Evolutionary conservation across 2,888 invertebrate genomes (phyloP).

Genomic region (Drosophila kokeensis): DNA sequence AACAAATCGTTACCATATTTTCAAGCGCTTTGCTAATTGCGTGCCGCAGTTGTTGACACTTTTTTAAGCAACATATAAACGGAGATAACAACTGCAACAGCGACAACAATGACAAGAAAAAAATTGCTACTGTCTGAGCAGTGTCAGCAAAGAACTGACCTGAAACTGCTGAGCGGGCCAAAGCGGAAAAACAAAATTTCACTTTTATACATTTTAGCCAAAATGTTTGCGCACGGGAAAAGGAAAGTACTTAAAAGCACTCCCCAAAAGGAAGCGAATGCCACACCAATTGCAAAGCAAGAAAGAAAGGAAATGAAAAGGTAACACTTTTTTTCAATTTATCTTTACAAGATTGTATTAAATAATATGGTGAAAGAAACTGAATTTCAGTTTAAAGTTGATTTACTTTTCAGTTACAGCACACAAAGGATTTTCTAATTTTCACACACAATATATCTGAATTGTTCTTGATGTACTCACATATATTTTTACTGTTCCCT

Average conservation of each 20-base stretch:
- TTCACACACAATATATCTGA: conserved; percentile 18
- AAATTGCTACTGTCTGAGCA: conserved; percentile 19
- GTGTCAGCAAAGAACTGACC: conserved; percentile 45
- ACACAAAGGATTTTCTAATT: conserved; percentile 31
- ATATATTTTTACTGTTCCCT: conserved; percentile 1
- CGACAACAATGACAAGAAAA: not conserved
- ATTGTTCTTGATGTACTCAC: not conserved
- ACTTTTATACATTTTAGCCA: conserved; percentile 38
- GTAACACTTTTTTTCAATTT: not conserved
- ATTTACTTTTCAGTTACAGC: not conserved
- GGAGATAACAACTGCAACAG: conserved; percentile 11
- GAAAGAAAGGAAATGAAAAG: not conserved
- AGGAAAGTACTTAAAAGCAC: conserved; percentile 32
- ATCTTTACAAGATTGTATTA: not conserved
- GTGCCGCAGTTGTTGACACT: conserved; percentile 61
- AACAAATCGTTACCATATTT: conserved; percentile 27
- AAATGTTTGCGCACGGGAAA: conserved; percentile 33
- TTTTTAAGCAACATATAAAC: conserved; percentile 42
- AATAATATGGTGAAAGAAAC: not conserved
- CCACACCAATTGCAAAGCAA: conserved; percentile 8
- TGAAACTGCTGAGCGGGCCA: conserved; percentile 52
- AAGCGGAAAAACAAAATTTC: conserved; percentile 41
- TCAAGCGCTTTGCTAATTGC: conserved; percentile 60
- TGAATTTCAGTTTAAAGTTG: not conserved
- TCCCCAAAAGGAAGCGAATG: conserved; percentile 16